Percentiles rank a stretch among this genome's conserved stretches.
These are phyloP conservation scores for Volucella zonaria DNA, from an alignment of 2,888 invertebrate species.

Conservation along the genomic window DNA sequence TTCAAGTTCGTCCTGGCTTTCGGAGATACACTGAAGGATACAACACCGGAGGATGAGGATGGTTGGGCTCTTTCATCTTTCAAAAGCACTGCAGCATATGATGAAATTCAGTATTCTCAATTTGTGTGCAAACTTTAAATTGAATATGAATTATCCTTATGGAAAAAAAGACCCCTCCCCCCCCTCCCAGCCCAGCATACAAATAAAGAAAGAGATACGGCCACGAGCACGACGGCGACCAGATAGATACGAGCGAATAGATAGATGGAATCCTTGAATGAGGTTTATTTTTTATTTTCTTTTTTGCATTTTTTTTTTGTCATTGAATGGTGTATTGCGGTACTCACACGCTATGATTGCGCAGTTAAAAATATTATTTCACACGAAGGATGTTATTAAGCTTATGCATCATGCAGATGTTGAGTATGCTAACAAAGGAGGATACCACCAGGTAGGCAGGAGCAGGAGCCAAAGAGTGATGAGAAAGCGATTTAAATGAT, in stretches of 20 bases:
- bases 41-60: not conserved
- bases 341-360: constrained; percentile 52
- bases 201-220: too few species aligned
- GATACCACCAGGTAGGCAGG: not conserved
- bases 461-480: not conserved
- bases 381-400: constrained; percentile 53
- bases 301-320: not conserved
- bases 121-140: constrained; percentile 73
- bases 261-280: constrained; percentile 16
- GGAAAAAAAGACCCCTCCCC: constrained; percentile 8
- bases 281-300: not conserved
- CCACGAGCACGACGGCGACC: not conserved
- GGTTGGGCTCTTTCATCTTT: constrained; percentile 41
- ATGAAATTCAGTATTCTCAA: constrained; percentile 67
- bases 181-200: too few species aligned
- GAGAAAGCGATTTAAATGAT: constrained; percentile 32
- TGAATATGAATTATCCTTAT: constrained; percentile 72
- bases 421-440: constrained; percentile 8
- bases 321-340: constrained; percentile 16
- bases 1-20: constrained; percentile 43
- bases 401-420: constrained; percentile 56
- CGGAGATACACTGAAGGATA: too few species aligned
- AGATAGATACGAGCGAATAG: constrained; percentile 18
- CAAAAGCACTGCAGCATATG: constrained; percentile 67
- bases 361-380: constrained; percentile 50